Evolutionary conservation across 1,140 invertebrate genomes (phyloP).

Genomic region (Nebria ingens): DNA sequence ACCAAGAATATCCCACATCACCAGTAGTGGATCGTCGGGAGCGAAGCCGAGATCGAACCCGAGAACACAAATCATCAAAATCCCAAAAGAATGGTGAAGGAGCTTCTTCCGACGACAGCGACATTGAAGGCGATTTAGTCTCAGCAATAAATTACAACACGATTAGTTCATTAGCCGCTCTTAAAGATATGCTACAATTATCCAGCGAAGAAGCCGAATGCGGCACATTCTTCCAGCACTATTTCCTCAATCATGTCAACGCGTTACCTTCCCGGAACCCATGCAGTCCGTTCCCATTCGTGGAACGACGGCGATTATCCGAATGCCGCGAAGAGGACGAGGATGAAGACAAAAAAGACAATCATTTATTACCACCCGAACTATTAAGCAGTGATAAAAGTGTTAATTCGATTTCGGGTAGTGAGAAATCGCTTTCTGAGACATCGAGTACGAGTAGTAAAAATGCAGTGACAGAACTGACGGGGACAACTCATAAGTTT

Average conservation of each 20-base stretch:
- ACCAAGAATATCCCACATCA: background rate
- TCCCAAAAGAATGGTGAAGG: slow-evolving; percentile 3
- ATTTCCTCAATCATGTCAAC: slow-evolving; percentile 60
- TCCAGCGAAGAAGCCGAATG: slow-evolving; percentile 41
- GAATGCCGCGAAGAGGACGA: slow-evolving; percentile 75
- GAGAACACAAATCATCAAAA: too few relatives aligned
- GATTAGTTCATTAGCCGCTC: slow-evolving; percentile 51
- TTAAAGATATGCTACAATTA: slow-evolving; percentile 54
- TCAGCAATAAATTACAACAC: slow-evolving; percentile 58
- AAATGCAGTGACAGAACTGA: slow-evolving; percentile 30
- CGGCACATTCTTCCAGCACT: slow-evolving; percentile 52
- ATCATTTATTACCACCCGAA: slow-evolving; percentile 10
- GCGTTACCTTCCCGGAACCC: slow-evolving; percentile 47
- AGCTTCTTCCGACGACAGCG: slow-evolving; percentile 38
- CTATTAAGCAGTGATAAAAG: slow-evolving; percentile 26
- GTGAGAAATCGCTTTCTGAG: slow-evolving; percentile 29
- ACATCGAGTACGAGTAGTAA: slow-evolving; percentile 28
- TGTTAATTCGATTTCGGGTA: slow-evolving; percentile 25
- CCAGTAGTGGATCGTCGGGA: background rate
- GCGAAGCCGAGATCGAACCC: too few relatives aligned
- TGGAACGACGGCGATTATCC: slow-evolving; percentile 57
- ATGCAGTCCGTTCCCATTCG: slow-evolving; percentile 43
- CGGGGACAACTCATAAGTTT: slow-evolving; percentile 32
- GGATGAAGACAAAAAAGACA: slow-evolving; percentile 50
- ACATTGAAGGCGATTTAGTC: slow-evolving; percentile 53